Evolutionary conservation across 1,140 invertebrate genomes (phyloP), one percentile per base, ranked within the genome.

Genomic region (Bacillus rossius): DNA sequence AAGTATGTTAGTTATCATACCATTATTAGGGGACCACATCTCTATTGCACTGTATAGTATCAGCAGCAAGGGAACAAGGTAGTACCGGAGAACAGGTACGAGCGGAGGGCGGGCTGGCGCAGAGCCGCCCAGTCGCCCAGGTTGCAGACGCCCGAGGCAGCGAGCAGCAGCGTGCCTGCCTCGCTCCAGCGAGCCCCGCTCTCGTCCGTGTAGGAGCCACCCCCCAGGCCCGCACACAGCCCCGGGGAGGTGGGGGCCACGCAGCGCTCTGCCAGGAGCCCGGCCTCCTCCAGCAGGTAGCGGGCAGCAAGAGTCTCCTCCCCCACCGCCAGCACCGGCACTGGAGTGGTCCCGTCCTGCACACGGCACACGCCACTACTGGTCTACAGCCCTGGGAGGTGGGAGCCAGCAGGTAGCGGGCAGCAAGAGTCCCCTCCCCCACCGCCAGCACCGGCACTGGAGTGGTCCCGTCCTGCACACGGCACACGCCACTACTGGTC

Each of bases 71-170:
- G n/a, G n/a, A n/a, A n/a, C n/a, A n/a, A n/a, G n/a, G n/a, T n/a
- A n/a, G n/a, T 25, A 45, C 43, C 43, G 38, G 52, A 38, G n/a
- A 54, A 40, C 38, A 54, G 14, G 37, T 34, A 13, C 8, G 52
- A 38, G 1, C 52, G 14, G 20, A 41, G 0, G 25, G 8, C 23
- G 25, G 5, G 23, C 29, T 23, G 37, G 34, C 25, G 38, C 8
- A 42, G 41, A n/a, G 37, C 41, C 16, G 52, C 55, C 63, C 63
- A 64, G 38, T 64, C 57, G 2, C 63, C 63, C 2, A 64, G 22
- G 17, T 54, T 58, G 41, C 61, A 64, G 4, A 62, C 57, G 19
- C 63, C 63, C 47, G 41, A 37, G 19, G 52, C 29, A 14, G 63
- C 61, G 1, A 64, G 42, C 17, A 64, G 25, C 13, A 64, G 50